phyloP scores from a whole-genome alignment of 2,797 vertebrate genomes.

The Acanthis flammea region DNA sequence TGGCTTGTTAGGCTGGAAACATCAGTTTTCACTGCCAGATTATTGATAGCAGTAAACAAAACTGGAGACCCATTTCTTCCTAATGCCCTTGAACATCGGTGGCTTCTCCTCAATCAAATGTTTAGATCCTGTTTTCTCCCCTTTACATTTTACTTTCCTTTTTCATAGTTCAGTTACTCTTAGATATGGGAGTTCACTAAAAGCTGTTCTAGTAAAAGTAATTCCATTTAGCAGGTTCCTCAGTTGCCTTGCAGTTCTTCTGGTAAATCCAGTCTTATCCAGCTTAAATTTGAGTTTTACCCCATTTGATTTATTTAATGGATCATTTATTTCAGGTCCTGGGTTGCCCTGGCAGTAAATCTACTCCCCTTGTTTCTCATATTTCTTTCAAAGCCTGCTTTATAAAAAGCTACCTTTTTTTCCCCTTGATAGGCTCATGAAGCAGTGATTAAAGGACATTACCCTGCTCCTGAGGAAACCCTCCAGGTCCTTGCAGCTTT shows the following conservation, averaged over 20 bases:
- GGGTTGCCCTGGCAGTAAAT: background rate
- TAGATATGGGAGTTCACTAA: background rate
- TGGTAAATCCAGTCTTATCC: background rate
- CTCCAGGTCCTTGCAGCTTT: conserved; percentile 93
- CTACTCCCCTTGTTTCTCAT: background rate
- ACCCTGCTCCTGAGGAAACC: conserved; percentile 93
- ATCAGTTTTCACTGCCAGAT: background rate
- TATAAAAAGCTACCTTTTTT: background rate
- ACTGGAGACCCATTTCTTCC: background rate
- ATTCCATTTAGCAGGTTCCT: background rate
- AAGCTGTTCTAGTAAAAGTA: background rate
- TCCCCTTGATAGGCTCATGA: conserved; percentile 85
- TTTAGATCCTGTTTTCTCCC: background rate
- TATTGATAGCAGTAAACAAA: background rate
- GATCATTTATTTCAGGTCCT: background rate
- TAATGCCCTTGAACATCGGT: background rate
- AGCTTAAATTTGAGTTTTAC: background rate
- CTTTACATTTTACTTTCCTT: background rate
- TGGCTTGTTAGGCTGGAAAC: background rate
- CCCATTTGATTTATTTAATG: background rate
- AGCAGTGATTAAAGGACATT: conserved; percentile 91
- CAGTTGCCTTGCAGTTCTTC: background rate
- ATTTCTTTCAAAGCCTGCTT: background rate
- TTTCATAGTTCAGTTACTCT: background rate
- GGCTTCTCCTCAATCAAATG: background rate